Percentiles rank a stretch among this genome's conserved stretches.
Conservation (phyloP, 2,797 vertebrate genomes). For the Salarias fasciatus region DNA sequence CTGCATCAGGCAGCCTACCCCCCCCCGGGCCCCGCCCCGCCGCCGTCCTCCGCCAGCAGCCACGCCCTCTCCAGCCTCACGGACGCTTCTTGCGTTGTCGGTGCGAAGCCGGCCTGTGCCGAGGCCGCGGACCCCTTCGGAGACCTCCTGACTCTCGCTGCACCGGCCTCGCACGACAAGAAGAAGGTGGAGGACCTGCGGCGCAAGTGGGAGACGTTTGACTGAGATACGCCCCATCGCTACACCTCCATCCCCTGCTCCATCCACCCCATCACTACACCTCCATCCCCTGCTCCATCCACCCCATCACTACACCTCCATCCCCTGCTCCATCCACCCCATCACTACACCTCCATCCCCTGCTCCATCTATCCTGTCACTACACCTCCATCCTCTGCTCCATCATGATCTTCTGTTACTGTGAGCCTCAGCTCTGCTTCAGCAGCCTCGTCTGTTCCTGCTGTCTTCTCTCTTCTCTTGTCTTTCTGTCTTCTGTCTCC, state of each 20-base stretch:
- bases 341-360: too few species aligned
- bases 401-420: constrained; percentile 36
- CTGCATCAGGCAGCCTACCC: constrained; percentile 46
- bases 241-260: constrained; percentile 3
- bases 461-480: too few species aligned
- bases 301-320: constrained; percentile 13
- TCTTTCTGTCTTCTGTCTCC: too few species aligned
- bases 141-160: constrained; percentile 89
- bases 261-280: constrained; percentile 24
- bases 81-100: constrained; percentile 67
- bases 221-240: constrained; percentile 81
- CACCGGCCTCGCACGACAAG: constrained; percentile 82
- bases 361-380: too few species aligned
- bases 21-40: constrained; percentile 58
- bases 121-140: constrained; percentile 88
- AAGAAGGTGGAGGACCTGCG: constrained; percentile 91
- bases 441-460: too few species aligned
- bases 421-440: constrained; percentile 5
- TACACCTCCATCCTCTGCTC: constrained; percentile 3
- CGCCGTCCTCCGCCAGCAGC: constrained; percentile 84
- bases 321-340: constrained; percentile 2
- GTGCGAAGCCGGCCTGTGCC: too few species aligned
- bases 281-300: constrained; percentile 4
- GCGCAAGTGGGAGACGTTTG: constrained; percentile 96
- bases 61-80: constrained; percentile 77